Evolutionary conservation across 2,888 invertebrate genomes (phyloP).

Genomic region (Trilocha varians): DNA sequence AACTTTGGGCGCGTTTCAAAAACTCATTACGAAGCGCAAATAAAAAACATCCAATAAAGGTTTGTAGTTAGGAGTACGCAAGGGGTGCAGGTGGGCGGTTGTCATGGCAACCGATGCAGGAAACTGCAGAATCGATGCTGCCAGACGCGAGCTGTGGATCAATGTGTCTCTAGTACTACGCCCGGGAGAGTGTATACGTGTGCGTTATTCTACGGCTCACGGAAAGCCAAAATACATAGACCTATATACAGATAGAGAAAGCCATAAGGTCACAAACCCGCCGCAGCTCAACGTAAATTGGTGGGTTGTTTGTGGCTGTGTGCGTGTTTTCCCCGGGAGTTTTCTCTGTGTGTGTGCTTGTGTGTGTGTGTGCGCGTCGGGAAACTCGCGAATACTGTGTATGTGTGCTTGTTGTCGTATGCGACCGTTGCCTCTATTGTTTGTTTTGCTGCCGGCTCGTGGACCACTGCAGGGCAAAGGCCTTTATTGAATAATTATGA

Average conservation of each 20-base stretch:
- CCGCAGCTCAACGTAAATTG: slow-evolving; percentile 27
- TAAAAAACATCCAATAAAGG: slow-evolving; percentile 43
- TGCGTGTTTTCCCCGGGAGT: slow-evolving; percentile 40
- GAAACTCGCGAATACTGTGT: slow-evolving; percentile 63
- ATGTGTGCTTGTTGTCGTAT: slow-evolving; percentile 47
- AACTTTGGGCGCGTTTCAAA: not conserved
- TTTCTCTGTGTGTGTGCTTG: slow-evolving; percentile 43
- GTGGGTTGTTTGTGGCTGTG: slow-evolving; percentile 29
- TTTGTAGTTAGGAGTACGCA: slow-evolving; percentile 40
- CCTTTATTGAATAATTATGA: not conserved
- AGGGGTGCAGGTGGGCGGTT: slow-evolving; percentile 57
- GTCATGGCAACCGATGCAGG: slow-evolving; percentile 66
- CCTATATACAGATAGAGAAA: slow-evolving; percentile 19
- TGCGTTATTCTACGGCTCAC: slow-evolving; percentile 26
- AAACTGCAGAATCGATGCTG: slow-evolving; percentile 73
- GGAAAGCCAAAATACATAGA: slow-evolving; percentile 30
- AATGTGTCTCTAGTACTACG: slow-evolving; percentile 74
- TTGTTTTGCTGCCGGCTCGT: slow-evolving; percentile 45
- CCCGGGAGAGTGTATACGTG: slow-evolving; percentile 50
- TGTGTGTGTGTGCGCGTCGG: slow-evolving; percentile 49
- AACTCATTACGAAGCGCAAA: slow-evolving; percentile 20
- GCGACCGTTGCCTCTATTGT: slow-evolving; percentile 48
- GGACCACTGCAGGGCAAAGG: not conserved
- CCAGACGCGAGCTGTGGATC: slow-evolving; percentile 69
- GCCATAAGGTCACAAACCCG: slow-evolving; percentile 13